Conservation (phyloP, 2,888 invertebrate genomes). For the Eupithecia exiguata region DNA sequence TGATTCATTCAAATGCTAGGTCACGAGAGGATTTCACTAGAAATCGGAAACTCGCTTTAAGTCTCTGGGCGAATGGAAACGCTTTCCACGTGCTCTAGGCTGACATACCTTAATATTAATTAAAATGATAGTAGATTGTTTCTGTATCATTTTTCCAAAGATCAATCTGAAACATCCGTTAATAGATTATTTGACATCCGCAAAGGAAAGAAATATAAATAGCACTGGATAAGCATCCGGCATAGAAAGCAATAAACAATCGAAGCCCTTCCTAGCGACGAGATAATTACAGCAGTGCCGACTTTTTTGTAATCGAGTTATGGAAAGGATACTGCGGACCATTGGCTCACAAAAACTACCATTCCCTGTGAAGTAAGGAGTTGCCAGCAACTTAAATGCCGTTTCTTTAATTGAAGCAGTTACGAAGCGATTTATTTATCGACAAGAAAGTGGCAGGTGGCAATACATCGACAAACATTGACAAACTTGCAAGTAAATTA, state of each 20-base stretch:
- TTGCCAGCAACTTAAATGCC: conserved; percentile 36
- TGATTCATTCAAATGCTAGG: conserved; percentile 56
- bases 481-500: conserved; percentile 38
- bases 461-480: conserved; percentile 38
- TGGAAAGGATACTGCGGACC: conserved; percentile 56
- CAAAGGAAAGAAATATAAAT: conserved; percentile 51
- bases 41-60: conserved; percentile 67
- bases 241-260: conserved; percentile 74
- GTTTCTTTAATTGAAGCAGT: conserved; percentile 26
- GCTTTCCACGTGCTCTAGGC: conserved; percentile 55
- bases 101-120: neutral
- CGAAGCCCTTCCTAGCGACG: conserved; percentile 66
- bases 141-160: neutral
- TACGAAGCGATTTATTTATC: conserved; percentile 26
- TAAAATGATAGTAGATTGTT: neutral
- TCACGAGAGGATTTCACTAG: conserved; percentile 67
- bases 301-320: conserved; percentile 53
- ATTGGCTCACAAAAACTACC: conserved; percentile 49
- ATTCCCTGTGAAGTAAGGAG: conserved; percentile 52
- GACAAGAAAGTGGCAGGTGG: conserved; percentile 36
- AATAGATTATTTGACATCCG: conserved; percentile 43
- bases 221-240: conserved; percentile 65
- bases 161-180: neutral
- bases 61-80: conserved; percentile 66
- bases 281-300: conserved; percentile 64